These are phyloP conservation scores for Garrulus glandarius DNA, from an alignment of 2,797 vertebrate species.

Conservation along the genomic window DNA sequence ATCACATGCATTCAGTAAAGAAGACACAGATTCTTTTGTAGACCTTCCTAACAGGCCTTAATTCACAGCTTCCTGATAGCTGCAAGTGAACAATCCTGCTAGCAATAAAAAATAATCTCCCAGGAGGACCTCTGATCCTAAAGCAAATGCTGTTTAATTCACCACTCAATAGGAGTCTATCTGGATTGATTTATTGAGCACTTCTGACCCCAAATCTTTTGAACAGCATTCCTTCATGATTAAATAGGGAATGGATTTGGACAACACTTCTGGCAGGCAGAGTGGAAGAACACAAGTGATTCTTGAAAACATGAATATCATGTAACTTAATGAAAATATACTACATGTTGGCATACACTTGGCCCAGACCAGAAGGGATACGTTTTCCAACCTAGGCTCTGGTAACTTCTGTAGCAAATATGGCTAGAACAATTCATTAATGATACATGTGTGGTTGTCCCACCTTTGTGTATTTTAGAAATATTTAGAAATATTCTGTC, in stretches of 20 bases:
- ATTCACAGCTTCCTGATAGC: conserved; percentile 33
- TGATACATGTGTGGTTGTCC: conserved; percentile 57
- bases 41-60: not conserved
- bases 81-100: conserved; percentile 49
- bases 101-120: conserved; percentile 69
- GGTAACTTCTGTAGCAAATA: conserved; percentile 62
- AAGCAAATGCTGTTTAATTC: conserved; percentile 78
- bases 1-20: not conserved
- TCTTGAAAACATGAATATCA: conserved; percentile 56
- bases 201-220: conserved; percentile 71
- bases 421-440: conserved; percentile 57
- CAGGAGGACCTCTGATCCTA: conserved; percentile 70
- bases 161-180: conserved; percentile 73
- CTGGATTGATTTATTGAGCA: conserved; percentile 76
- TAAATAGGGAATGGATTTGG: conserved; percentile 69
- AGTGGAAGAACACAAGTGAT: conserved; percentile 41
- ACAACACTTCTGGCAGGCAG: conserved; percentile 49
- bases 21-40: not conserved
- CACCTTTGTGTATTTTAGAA: conserved; percentile 58
- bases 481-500: conserved; percentile 60
- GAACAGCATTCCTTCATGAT: conserved; percentile 74
- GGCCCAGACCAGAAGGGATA: conserved; percentile 38
- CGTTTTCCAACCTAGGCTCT: conserved; percentile 57
- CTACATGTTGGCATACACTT: conserved; percentile 31
- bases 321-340: conserved; percentile 65